Conservation (phyloP, 2,888 invertebrate genomes). For the Drosophila prolongata region DNA sequence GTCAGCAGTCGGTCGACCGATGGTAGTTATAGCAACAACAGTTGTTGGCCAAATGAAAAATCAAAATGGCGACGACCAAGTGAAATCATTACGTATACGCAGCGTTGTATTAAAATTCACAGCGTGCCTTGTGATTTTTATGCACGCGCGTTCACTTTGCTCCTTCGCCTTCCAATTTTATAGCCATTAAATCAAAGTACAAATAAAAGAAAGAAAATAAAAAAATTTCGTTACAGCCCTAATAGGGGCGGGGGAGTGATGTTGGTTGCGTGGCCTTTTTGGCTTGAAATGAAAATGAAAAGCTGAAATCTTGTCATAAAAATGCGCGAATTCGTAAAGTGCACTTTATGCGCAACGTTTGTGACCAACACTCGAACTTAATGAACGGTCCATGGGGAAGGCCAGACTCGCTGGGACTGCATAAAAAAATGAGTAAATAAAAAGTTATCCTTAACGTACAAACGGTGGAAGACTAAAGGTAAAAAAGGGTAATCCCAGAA, state of each 20-base stretch:
- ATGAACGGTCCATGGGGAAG: conserved; percentile 18
- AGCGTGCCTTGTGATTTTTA: conserved; percentile 64
- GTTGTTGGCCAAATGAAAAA: conserved; percentile 32
- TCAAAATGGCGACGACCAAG: conserved; percentile 47
- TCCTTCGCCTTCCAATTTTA: conserved; percentile 54
- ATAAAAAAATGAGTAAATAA: conserved; percentile 30
- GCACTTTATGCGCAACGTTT: conserved; percentile 52
- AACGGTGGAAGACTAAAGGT: conserved; percentile 1
- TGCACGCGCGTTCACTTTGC: conserved; percentile 45
- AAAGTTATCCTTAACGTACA: too few relatives aligned
- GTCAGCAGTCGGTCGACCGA: conserved; percentile 25
- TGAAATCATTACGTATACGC: conserved; percentile 72
- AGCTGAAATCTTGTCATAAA: conserved; percentile 72
- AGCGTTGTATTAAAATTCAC: conserved; percentile 71
- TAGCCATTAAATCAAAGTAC: conserved; percentile 75
- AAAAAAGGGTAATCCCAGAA: not conserved
- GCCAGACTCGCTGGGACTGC: conserved; percentile 6
- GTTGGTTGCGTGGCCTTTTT: conserved; percentile 38
- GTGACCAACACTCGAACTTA: conserved; percentile 27
- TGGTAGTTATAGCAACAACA: conserved; percentile 18
- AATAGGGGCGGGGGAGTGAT: conserved; percentile 8
- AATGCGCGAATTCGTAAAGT: conserved; percentile 79
- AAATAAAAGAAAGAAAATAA: conserved; percentile 76
- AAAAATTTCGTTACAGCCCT: conserved; percentile 63
- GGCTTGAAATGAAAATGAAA: conserved; percentile 66